Percentiles rank a stretch among this genome's conserved stretches.
phyloP scores from a whole-genome alignment of 2,797 vertebrate species.

The Anomalospiza imberbis region DNA sequence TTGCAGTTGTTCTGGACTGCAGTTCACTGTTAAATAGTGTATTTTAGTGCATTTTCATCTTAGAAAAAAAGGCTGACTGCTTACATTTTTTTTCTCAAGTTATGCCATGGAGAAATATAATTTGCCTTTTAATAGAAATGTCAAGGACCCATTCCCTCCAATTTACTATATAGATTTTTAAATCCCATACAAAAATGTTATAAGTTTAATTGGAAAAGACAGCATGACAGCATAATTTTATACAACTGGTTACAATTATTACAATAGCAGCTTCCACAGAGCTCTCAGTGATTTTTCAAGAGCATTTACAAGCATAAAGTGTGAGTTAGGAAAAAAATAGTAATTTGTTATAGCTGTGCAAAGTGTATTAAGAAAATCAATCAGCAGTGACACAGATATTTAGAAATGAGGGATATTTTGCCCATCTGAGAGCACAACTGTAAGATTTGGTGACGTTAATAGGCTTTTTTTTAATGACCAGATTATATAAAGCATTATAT shows the following conservation, averaged over 20 bases:
- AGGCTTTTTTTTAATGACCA: not conserved
- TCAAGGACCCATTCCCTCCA: conserved; percentile 21
- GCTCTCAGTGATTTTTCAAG: conserved; percentile 10
- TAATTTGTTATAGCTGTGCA: conserved; percentile 20
- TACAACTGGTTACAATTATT: conserved; percentile 27
- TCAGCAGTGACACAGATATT: conserved; percentile 20
- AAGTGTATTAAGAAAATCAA: conserved; percentile 38
- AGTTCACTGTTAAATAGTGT: not conserved
- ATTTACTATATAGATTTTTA: conserved; percentile 10
- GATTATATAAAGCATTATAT: not conserved
- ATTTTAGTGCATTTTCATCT: not conserved
- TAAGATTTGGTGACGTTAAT: not conserved
- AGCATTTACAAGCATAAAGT: conserved; percentile 14
- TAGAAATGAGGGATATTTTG: not conserved
- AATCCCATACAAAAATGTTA: not conserved
- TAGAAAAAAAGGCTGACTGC: not conserved
- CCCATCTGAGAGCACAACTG: not conserved
- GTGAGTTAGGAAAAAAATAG: not conserved
- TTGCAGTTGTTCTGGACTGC: not conserved
- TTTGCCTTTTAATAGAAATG: conserved; percentile 21
- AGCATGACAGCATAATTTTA: conserved; percentile 40
- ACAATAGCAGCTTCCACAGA: conserved; percentile 16
- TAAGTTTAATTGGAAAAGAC: conserved; percentile 43
- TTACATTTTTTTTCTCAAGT: not conserved
- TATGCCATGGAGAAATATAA: conserved; percentile 9